Evolutionary conservation across 2,113 vertebrate genomes (phyloP).

Genomic region (Malurus elegans): DNA sequence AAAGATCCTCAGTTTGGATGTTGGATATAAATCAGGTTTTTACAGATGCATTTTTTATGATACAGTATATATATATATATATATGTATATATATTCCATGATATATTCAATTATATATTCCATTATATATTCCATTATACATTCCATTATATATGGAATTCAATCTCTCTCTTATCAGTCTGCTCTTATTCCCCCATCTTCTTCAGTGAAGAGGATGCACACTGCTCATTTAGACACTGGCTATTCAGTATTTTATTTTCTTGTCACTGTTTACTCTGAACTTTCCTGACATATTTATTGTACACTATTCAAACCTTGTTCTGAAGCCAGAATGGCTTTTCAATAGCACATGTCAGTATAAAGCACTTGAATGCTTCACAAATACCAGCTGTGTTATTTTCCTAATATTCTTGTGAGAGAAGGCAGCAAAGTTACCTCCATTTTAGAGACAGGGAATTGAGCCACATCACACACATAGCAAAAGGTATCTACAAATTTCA

Average conservation of each 20-base stretch:
- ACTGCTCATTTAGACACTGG: not conserved
- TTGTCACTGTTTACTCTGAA: conserved; percentile 34
- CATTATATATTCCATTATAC: too few relatives aligned
- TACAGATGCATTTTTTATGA: not conserved
- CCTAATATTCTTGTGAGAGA: not conserved
- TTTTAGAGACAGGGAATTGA: not conserved
- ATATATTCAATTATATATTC: too few relatives aligned
- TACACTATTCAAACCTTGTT: not conserved
- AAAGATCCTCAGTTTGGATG: not conserved
- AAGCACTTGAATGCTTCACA: not conserved
- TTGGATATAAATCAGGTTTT: not conserved
- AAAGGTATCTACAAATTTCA: not conserved
- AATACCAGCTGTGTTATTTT: conserved; percentile 14
- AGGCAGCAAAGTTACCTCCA: not conserved
- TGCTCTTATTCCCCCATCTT: not conserved
- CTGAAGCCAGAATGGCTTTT: conserved; percentile 32
- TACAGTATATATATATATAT: not conserved
- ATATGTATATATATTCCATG: too few relatives aligned
- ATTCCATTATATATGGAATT: too few relatives aligned
- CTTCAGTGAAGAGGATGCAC: not conserved
- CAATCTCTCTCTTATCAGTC: too few relatives aligned
- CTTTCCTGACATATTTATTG: conserved; percentile 28
- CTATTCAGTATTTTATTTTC: conserved; percentile 15
- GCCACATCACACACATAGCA: not conserved
- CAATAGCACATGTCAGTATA: not conserved